phyloP scores from a whole-genome alignment of 2,888 invertebrate species.

The Rhagium mordax region DNA sequence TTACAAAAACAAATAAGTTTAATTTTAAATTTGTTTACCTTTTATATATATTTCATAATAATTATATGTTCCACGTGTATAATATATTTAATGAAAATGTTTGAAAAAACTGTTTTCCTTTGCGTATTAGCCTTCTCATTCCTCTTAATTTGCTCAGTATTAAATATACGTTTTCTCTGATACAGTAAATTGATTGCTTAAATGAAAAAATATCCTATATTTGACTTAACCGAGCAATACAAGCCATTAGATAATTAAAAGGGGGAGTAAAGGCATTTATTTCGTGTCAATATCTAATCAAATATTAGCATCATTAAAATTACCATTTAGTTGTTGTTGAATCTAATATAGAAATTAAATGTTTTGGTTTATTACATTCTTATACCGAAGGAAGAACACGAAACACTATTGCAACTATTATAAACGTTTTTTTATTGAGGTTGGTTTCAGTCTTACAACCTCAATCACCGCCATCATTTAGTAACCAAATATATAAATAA shows the following conservation, averaged over 20 bases:
- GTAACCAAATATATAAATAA: no score
- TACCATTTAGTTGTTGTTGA: conserved; percentile 31
- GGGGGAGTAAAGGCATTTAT: conserved; percentile 1
- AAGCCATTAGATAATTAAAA: conserved; percentile 32
- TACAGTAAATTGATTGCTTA: conserved; percentile 14
- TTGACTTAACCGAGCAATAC: conserved; percentile 7
- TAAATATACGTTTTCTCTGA: conserved; percentile 22
- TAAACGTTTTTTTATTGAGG: no score
- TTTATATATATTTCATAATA: not conserved
- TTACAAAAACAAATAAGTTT: not conserved
- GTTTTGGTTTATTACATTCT: not conserved
- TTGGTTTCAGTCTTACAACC: no score
- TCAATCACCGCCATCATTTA: no score
- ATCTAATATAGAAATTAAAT: not conserved
- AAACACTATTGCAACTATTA: no score
- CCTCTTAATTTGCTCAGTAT: conserved; percentile 14
- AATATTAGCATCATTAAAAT: conserved; percentile 51
- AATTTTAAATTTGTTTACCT: not conserved
- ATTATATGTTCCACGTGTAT: not conserved
- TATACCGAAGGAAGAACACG: no score
- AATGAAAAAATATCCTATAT: conserved; percentile 25
- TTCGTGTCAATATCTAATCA: conserved; percentile 30
- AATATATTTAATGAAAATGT: not conserved
- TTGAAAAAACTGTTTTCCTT: not conserved
- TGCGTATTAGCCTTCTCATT: not conserved